Evolutionary conservation across 2,888 invertebrate genomes (phyloP), one percentile per base, ranked within the genome.

Genomic region (Aleiodes leptofemur): DNA sequence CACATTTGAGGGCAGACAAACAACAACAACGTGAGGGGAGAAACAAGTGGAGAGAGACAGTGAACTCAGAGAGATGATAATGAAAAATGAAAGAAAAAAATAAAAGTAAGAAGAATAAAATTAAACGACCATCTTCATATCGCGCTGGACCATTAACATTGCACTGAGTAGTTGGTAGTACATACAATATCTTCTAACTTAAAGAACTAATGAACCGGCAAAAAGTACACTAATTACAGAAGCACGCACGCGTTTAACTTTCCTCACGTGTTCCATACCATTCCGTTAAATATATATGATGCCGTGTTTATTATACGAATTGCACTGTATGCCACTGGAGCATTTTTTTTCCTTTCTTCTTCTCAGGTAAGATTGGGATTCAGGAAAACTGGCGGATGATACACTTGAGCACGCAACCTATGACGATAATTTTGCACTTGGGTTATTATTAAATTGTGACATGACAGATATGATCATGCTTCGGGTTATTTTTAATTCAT

Each of bases 171-270:
- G 50, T 13, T 43, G 61, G 48, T 48, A 59, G 51, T 51, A 51
- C 16, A 68, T 51, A 8, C 43, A 75, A 76, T 79, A 80, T 77
- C 64, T 76, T 77, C 79, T 78, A 78, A 74, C 76, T 78, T 72
- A 66, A 55, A 61, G 72, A 78, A 79, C 76, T 76, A 80, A 79
- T 77, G 16, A 56, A 70, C 61, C 64, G 55, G 55, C 53, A 72
- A 59, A 71, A 76, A 76, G 57, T 53, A 38, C 59, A 72, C 59
- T 68, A 76, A 76, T 72, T 72, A 59, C 75, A 72, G 43, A 23
- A 72, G 57, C 72, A 76, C 69, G 68, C 68, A 51, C 51, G 64
- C 64, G 64, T 64, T 64, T 64, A 29, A 64, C 64, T 64, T 64
- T 64, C 64, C 48, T 64, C 64, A 48, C 48, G 43, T 64, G 64